Conservation (phyloP, 2,797 vertebrate species). For the Miichthys miiuy region DNA sequence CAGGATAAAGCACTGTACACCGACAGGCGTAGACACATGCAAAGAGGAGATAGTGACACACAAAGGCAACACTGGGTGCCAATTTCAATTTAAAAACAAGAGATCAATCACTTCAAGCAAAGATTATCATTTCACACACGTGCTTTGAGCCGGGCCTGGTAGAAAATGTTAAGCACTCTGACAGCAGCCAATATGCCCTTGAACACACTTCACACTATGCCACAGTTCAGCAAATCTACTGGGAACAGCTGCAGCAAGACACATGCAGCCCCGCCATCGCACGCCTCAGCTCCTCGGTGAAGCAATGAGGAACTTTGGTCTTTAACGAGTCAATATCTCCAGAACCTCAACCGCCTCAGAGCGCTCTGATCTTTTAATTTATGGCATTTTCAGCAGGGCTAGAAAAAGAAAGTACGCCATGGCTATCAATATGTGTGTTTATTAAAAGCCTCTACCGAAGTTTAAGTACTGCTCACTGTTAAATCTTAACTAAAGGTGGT, state of each 20-base stretch:
- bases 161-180: conserved; percentile 62
- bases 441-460: background rate
- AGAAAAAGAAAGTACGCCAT: background rate
- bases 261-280: conserved; percentile 28
- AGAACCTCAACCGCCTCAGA: conserved; percentile 23
- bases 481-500: conserved; percentile 9
- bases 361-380: conserved; percentile 16
- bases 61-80: conserved; percentile 43
- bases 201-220: conserved; percentile 72
- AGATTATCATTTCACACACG: conserved; percentile 76
- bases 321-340: conserved; percentile 47
- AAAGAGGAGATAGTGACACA: conserved; percentile 41
- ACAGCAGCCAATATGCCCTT: conserved; percentile 74
- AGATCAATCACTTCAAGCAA: conserved; percentile 67
- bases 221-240: conserved; percentile 58
- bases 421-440: conserved; percentile 1
- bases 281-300: conserved; percentile 42
- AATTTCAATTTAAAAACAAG: conserved; percentile 71
- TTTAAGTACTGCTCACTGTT: conserved; percentile 3
- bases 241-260: conserved; percentile 58
- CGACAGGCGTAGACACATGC: conserved; percentile 6
- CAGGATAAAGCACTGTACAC: background rate
- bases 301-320: conserved; percentile 33
- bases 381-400: conserved; percentile 21
- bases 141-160: conserved; percentile 59